These are phyloP conservation scores for Paedocypris micromegethes DNA, from an alignment of 2,797 vertebrate genomes.

Conservation along the genomic window DNA sequence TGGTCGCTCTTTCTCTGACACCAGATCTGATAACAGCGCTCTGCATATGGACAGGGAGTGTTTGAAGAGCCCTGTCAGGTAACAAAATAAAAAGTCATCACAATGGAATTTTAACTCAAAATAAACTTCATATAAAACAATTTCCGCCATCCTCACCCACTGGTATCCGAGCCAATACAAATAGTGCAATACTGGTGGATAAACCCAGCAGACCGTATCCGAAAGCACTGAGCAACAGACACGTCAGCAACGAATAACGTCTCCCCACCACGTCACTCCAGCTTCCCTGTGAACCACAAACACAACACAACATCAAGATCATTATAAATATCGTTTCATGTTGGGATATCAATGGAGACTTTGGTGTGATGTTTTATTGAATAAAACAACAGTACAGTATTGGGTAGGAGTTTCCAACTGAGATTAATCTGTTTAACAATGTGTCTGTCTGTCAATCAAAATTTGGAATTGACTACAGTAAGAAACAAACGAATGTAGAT, in stretches of 20 bases:
- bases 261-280: slow-evolving; percentile 94
- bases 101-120: not conserved
- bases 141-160: slow-evolving; percentile 74
- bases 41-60: slow-evolving; percentile 93
- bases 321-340: no score
- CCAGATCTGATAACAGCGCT: slow-evolving; percentile 90
- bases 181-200: slow-evolving; percentile 79
- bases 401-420: no score
- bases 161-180: slow-evolving; percentile 82
- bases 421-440: no score
- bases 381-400: no score
- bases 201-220: slow-evolving; percentile 85
- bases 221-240: slow-evolving; percentile 82
- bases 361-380: no score
- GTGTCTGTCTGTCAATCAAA: no score
- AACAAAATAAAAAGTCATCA: slow-evolving; percentile 1
- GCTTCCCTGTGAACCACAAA: slow-evolving; percentile 75
- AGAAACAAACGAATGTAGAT: no score
- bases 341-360: no score
- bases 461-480: no score
- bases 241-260: slow-evolving; percentile 78
- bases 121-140: not conserved
- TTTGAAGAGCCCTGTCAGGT: slow-evolving; percentile 88
- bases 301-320: slow-evolving; percentile 18
- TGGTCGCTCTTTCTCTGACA: slow-evolving; percentile 82